These are phyloP conservation scores for Brachionus angularis DNA, from an alignment of 1,140 invertebrate genomes.

Conservation along the genomic window DNA sequence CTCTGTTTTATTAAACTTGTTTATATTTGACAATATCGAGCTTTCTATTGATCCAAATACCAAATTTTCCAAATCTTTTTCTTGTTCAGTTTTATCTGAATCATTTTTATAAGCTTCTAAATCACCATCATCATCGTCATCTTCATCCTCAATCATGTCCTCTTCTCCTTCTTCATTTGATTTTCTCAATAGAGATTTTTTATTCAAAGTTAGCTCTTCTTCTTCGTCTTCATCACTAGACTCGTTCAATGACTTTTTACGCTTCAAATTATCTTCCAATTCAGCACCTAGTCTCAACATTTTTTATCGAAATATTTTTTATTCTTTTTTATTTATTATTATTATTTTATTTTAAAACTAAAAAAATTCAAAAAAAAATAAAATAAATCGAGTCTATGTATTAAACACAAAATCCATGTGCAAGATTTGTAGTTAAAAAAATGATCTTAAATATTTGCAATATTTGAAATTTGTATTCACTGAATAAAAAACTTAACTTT, in stretches of 20 bases:
- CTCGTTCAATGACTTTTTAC: neutral
- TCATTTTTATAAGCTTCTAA: too few species aligned
- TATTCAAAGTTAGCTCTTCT: conserved; percentile 10
- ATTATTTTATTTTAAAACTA: too few species aligned
- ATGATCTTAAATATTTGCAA: too few species aligned
- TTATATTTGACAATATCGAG: neutral
- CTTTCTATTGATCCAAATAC: conserved; percentile 30
- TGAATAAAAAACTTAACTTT: too few species aligned
- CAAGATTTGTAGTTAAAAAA: too few species aligned
- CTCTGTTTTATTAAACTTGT: neutral
- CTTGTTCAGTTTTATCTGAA: conserved; percentile 59
- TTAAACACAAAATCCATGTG: too few species aligned
- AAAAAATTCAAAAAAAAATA: too few species aligned
- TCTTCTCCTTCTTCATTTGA: conserved; percentile 29
- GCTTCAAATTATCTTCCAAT: conserved; percentile 44
- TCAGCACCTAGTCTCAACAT: conserved; percentile 42
- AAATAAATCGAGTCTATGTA: too few species aligned
- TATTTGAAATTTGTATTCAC: too few species aligned
- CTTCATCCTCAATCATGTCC: neutral
- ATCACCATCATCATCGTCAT: conserved; percentile 60
- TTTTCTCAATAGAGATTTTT: neutral
- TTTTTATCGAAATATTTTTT: too few species aligned
- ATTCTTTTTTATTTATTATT: too few species aligned
- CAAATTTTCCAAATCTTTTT: conserved; percentile 63
- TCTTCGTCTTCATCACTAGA: neutral